A percentile compares a stretch with the other conserved stretches of the same genome.
Evolutionary conservation across 2,888 invertebrate genomes (phyloP).

Genomic region (Epistrophe grossulariae): DNA sequence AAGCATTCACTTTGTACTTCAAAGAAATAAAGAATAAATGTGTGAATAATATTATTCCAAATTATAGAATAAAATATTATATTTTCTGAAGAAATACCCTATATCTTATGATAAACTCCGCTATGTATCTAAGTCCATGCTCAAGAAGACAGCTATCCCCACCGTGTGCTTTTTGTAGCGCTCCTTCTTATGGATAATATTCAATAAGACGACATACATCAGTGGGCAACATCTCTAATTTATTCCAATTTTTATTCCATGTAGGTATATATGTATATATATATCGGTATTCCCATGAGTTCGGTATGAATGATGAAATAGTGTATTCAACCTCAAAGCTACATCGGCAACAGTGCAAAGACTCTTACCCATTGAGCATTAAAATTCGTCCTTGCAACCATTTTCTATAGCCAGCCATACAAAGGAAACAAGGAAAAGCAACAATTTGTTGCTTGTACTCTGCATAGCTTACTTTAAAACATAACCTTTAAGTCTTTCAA

Average conservation of each 20-base stretch:
- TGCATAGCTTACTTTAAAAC: neutral
- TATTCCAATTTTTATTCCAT: conserved; percentile 12
- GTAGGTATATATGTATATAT: neutral
- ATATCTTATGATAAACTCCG: neutral
- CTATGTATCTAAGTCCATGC: neutral
- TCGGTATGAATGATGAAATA: conserved; percentile 18
- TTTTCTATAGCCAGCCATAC: conserved; percentile 25
- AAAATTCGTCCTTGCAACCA: conserved; percentile 61
- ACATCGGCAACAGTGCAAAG: conserved; percentile 17
- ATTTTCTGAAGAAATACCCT: neutral
- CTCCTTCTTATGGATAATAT: conserved; percentile 42
- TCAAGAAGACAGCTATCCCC: neutral
- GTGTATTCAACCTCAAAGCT: conserved; percentile 10
- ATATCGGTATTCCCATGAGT: neutral
- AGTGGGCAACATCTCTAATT: conserved; percentile 20
- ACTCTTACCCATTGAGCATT: conserved; percentile 32
- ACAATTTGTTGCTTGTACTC: conserved; percentile 59
- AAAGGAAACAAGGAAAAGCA: conserved; percentile 54
- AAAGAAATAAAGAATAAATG: too few relatives aligned
- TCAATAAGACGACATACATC: conserved; percentile 37
- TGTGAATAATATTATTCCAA: too few relatives aligned
- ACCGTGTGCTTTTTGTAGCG: conserved; percentile 21
- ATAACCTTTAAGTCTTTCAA: conserved; percentile 23
- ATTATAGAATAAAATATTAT: neutral
- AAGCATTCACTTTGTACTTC: too few relatives aligned